Evolutionary conservation across 2,888 invertebrate genomes (phyloP).

Genomic region (Eupithecia insigniata): DNA sequence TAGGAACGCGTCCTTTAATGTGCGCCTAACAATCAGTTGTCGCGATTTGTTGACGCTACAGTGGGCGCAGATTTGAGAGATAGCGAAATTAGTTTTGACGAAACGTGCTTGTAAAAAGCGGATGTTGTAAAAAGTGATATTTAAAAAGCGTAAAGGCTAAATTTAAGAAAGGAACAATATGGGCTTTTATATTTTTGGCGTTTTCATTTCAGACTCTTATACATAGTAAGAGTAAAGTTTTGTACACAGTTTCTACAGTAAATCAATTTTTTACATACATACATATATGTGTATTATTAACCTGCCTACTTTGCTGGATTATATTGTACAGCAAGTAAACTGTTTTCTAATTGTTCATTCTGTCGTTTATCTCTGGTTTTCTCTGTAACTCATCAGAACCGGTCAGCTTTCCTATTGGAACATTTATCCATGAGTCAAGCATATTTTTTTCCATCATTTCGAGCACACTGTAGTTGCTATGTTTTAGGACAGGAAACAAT

Average conservation of each 20-base stretch:
- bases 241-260: too few species aligned
- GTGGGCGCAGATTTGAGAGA: conserved; percentile 42
- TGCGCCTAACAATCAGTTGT: conserved; percentile 66
- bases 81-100: not conserved
- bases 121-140: not conserved
- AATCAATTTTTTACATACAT: too few species aligned
- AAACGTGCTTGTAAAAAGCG: not conserved
- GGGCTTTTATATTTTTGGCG: not conserved
- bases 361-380: too few species aligned
- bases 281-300: too few species aligned
- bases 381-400: too few species aligned
- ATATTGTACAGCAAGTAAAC: not conserved
- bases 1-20: conserved; percentile 61
- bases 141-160: not conserved
- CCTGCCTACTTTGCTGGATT: not conserved
- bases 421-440: not conserved
- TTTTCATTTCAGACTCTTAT: not conserved
- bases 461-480: conserved; percentile 51
- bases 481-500: conserved; percentile 67
- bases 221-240: too few species aligned
- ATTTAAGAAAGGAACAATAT: not conserved
- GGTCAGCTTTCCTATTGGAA: too few species aligned
- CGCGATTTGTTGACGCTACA: conserved; percentile 57
- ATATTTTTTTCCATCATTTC: not conserved
- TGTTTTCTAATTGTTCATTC: too few species aligned